These are phyloP conservation scores for Prorops nasuta DNA, from an alignment of 1,140 invertebrate species.

Conservation along the genomic window DNA sequence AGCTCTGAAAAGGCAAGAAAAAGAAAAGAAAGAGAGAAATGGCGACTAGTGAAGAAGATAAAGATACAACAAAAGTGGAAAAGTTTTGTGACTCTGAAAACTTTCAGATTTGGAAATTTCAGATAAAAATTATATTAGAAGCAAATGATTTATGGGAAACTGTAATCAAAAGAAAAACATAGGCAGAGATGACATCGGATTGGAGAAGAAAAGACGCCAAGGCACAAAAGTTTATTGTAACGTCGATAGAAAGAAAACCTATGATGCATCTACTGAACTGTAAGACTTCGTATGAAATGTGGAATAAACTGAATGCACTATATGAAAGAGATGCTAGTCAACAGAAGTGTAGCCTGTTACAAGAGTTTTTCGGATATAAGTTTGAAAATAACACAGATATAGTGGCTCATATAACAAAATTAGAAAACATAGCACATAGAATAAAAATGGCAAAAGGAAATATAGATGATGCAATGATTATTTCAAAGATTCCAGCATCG, in stretches of 20 bases:
- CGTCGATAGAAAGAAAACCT: not conserved
- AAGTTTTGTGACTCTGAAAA: not conserved
- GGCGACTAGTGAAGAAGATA: no score
- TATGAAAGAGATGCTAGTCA: conserved; percentile 4
- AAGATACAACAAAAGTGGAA: no score
- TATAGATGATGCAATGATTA: not conserved
- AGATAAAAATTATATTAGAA: not conserved
- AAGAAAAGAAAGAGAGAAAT: no score
- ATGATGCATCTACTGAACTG: not conserved
- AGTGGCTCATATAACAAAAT: not conserved
- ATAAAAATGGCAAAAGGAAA: not conserved
- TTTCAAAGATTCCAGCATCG: not conserved
- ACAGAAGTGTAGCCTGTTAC: conserved; percentile 2
- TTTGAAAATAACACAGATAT: not conserved
- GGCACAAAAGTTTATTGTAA: not conserved
- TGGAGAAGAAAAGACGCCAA: not conserved
- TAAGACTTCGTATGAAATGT: not conserved
- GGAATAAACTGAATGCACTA: not conserved
- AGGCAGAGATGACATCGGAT: not conserved
- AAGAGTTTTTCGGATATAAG: conserved; percentile 7
- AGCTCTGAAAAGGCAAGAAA: no score
- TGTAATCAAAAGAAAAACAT: not conserved
- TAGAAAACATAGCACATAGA: not conserved
- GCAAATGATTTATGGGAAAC: not conserved
- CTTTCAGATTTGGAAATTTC: not conserved